Percentiles rank a stretch among this genome's conserved stretches.
Conservation (phyloP, 2,113 vertebrate species). For the Carettochelys insculpta region DNA sequence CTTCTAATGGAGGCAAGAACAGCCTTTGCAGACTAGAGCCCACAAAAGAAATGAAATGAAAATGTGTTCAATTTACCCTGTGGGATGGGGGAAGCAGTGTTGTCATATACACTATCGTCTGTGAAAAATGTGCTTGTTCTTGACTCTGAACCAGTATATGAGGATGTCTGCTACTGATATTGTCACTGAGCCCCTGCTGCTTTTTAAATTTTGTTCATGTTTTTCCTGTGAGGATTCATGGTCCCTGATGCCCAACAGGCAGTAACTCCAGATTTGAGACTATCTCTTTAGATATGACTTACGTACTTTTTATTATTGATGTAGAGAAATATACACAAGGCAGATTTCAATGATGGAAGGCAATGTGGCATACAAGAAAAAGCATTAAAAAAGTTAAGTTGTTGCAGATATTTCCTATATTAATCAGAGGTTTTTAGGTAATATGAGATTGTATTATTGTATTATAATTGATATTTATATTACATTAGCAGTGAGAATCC, state of each 20-base stretch:
- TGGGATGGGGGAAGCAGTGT: neutral
- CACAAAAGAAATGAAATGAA: neutral
- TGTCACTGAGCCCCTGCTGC: neutral
- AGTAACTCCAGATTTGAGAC: neutral
- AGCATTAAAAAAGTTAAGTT: neutral
- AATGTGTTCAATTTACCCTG: neutral
- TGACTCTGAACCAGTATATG: neutral
- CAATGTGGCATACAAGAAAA: neutral
- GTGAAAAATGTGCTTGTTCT: neutral
- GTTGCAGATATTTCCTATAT: neutral
- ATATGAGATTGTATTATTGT: neutral
- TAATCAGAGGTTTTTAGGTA: neutral
- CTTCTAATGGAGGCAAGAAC: neutral
- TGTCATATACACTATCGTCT: neutral
- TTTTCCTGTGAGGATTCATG: neutral
- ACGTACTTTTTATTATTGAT: neutral
- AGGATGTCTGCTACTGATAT: neutral
- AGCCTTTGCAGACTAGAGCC: neutral
- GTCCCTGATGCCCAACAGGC: neutral
- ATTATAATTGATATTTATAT: neutral
- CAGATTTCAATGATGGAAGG: neutral
- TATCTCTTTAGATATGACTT: neutral
- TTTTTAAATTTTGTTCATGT: neutral
- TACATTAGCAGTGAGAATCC: neutral
- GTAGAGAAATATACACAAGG: neutral